phyloP scores from a whole-genome alignment of 2,888 invertebrate species.

The Stenoptilia bipunctidactyla region DNA sequence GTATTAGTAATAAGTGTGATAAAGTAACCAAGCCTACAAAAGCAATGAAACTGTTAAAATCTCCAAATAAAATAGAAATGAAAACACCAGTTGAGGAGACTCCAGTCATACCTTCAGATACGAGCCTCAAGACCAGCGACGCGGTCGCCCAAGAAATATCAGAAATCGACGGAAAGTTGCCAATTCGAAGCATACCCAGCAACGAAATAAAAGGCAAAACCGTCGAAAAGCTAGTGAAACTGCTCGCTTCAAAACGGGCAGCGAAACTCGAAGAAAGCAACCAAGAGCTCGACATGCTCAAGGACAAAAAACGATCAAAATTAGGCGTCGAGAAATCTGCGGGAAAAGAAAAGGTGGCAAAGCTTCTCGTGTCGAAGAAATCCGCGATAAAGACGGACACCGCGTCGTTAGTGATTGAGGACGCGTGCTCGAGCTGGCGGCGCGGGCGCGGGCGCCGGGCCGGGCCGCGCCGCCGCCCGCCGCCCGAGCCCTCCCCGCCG shows the following conservation, averaged over 20 bases:
- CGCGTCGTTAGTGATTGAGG: slow-evolving; percentile 43
- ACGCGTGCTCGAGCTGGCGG: slow-evolving; percentile 38
- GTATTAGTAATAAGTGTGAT: slow-evolving; percentile 8
- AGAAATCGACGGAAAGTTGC: slow-evolving; percentile 6
- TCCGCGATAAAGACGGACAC: slow-evolving; percentile 55
- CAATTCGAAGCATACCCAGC: slow-evolving; percentile 10
- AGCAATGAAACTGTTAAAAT: slow-evolving; percentile 6
- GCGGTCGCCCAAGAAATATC: no score
- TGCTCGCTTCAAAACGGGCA: slow-evolving; percentile 10
- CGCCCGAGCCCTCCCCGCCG: slow-evolving; percentile 15
- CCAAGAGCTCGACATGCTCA: slow-evolving; percentile 16
- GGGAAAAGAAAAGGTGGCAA: slow-evolving; percentile 53
- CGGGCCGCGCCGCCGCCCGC: slow-evolving; percentile 21
- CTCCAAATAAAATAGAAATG: slow-evolving; percentile 1
- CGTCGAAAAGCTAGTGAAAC: slow-evolving; percentile 9
- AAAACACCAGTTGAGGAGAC: background rate
- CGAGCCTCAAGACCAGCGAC: no score
- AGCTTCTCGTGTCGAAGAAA: slow-evolving; percentile 52
- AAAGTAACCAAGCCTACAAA: slow-evolving; percentile 7
- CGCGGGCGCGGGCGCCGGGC: slow-evolving; percentile 25
- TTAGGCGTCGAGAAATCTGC: slow-evolving; percentile 42
- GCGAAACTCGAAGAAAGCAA: slow-evolving; percentile 5
- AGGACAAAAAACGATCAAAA: slow-evolving; percentile 34
- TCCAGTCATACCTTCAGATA: background rate
- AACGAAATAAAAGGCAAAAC: slow-evolving; percentile 11